Evolutionary conservation across 1,140 invertebrate genomes (phyloP).

Genomic region (Hylaeus anthracinus): DNA sequence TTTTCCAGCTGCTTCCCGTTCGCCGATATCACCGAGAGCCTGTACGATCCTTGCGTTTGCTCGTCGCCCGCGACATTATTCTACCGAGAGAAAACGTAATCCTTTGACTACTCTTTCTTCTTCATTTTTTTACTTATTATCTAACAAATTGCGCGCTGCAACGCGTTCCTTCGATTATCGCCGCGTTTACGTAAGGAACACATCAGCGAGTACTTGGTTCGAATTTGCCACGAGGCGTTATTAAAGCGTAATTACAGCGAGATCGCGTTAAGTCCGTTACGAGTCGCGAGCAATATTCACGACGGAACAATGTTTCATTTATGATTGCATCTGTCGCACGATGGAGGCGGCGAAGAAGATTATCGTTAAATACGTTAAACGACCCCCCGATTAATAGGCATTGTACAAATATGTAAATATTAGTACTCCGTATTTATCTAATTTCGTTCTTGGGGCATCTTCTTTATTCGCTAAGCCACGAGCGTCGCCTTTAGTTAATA

Average conservation of each 20-base stretch:
- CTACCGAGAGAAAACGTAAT: conserved; percentile 76
- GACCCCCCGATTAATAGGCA: no score
- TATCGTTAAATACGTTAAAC: not conserved
- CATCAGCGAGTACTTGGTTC: not conserved
- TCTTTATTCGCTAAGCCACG: no score
- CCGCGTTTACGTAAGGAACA: conserved; percentile 14
- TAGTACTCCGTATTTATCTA: no score
- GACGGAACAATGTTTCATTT: not conserved
- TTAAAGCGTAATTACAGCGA: not conserved
- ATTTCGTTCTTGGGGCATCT: no score
- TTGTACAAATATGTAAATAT: no score
- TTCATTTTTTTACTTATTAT: not conserved
- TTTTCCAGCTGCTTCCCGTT: conserved; percentile 88
- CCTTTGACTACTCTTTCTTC: not conserved
- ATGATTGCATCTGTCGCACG: not conserved
- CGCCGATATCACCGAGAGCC: conserved; percentile 91
- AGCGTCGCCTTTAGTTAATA: no score
- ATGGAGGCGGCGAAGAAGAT: not conserved
- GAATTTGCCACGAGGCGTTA: not conserved
- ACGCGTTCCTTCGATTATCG: not conserved
- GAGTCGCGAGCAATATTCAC: not conserved
- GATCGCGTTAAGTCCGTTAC: not conserved
- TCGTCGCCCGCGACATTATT: conserved; percentile 86
- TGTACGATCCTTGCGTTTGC: conserved; percentile 88
- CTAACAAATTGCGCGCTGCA: not conserved